Conservation (phyloP, 2,113 vertebrate species). For the Alligator sinensis region DNA sequence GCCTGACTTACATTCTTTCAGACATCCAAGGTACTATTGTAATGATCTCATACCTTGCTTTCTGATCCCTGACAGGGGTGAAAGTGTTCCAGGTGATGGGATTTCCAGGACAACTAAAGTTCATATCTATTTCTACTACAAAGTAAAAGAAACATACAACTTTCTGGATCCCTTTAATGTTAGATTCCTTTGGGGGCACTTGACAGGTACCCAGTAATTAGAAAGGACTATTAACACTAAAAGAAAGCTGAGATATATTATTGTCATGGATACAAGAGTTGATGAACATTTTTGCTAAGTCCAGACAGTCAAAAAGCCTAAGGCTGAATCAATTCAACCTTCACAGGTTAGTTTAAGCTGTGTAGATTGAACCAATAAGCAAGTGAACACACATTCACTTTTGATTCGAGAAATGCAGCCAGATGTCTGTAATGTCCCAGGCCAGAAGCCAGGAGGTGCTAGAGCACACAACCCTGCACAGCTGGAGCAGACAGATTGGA, state of each 20-base stretch:
- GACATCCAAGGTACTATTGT: not conserved
- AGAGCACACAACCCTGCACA: no score
- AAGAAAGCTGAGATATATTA: conserved; percentile 80
- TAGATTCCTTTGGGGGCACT: conserved; percentile 83
- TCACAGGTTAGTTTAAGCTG: no score
- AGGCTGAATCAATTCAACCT: no score
- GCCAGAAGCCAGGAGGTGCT: no score
- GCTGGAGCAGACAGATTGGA: no score
- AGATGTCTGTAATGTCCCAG: no score
- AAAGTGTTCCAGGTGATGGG: conserved; percentile 71
- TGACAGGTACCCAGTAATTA: conserved; percentile 73
- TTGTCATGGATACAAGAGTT: conserved; percentile 83
- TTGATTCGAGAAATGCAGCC: no score
- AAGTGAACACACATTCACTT: no score
- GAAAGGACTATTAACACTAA: conserved; percentile 59
- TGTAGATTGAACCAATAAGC: no score
- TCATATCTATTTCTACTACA: conserved; percentile 84
- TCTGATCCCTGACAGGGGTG: conserved; percentile 73
- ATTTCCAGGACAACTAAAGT: conserved; percentile 83
- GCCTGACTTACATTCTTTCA: not conserved
- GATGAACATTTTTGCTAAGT: conserved; percentile 59
- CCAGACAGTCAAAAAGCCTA: no score
- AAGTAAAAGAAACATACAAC: conserved; percentile 79
- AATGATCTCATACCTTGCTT: not conserved
- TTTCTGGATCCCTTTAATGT: conserved; percentile 82